These are phyloP conservation scores for Amphibalanus amphitrite DNA, from an alignment of 1,140 invertebrate species.

Conservation along the genomic window DNA sequence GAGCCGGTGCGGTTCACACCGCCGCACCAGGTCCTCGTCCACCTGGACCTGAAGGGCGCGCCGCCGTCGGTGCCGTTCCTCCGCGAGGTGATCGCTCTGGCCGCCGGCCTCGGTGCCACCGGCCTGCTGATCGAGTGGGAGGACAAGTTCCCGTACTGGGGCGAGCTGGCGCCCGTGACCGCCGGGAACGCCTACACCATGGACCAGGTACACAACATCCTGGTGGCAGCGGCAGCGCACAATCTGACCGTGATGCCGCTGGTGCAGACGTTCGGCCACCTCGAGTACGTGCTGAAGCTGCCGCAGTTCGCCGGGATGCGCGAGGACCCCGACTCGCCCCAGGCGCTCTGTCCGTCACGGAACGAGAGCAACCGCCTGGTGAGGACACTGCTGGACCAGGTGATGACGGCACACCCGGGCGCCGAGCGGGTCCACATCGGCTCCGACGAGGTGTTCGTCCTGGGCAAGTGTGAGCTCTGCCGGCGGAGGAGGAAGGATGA, in stretches of 20 bases:
- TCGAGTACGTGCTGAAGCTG: conserved; percentile 30
- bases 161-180: conserved; percentile 17
- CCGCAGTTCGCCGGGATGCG: conserved; percentile 27
- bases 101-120: conserved; percentile 44
- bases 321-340: conserved; percentile 26
- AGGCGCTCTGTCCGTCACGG: conserved; percentile 25
- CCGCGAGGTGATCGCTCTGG: conserved; percentile 48
- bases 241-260: conserved; percentile 23
- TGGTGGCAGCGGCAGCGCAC: conserved; percentile 24
- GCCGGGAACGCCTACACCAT: conserved; percentile 20
- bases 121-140: conserved; percentile 34
- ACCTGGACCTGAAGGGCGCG: conserved; percentile 70
- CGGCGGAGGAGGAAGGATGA: conserved; percentile 31
- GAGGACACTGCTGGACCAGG: conserved; percentile 31
- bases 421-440: conserved; percentile 30
- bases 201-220: conserved; percentile 24
- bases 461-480: conserved; percentile 59
- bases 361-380: conserved; percentile 26
- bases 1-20: background rate
- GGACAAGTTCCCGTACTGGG: conserved; percentile 34
- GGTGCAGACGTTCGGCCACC: conserved; percentile 23
- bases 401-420: conserved; percentile 23
- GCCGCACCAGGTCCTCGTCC: conserved; percentile 34
- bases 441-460: conserved; percentile 37
- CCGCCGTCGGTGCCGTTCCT: conserved; percentile 56